Base-by-base conservation (phyloP, 2,113 vertebrate species). In the Nycticorax nycticorax region DNA sequence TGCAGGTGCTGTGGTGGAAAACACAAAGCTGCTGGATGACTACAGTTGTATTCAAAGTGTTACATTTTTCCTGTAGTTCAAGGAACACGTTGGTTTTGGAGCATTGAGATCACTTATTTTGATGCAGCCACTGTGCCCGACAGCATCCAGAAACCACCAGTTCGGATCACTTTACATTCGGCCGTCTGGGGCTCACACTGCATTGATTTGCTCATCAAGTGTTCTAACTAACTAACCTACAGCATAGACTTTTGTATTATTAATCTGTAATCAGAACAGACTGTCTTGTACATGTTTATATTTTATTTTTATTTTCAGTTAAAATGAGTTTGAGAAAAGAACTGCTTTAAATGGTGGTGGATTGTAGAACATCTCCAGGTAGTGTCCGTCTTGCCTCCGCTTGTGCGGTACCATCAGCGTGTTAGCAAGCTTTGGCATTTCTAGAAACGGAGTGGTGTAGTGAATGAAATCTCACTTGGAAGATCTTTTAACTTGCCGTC, bases 1-100 rank as follows among this genome's bases (percentile, higher is more conserved):
- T 99, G 99, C 94, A 98, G 99, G 95, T 99, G 99, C 98, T 99
- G 99, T 79, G 99, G 99, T 3, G 99, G 99, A 48, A 99, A 98
- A 98, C 99, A 99, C 98, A 99, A 99, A 97, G 99, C 99, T 63
- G 98, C 98, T 64, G 98, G 98, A 95, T 99, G 99, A 99, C 96
- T 89, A 91, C 60, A 72, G 93, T 80, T 85, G 66, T 81, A 17
- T 83, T 83, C 41, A 1, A 95, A 83, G 86, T 91, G 79, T 92
- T 89, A 94, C 33, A 10, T 88, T 94, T 95, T 69, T 85, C 85
- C 93, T 92, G 94, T 92, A 95, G 91, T 97, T 89, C 48, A 30
- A 96, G 92, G 96, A 97, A 95, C 97, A 92, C 27, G 21, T 97
- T 93, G 96, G 91, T 96, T 96, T 91, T 64, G 75, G 95, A 98